Evolutionary conservation across 2,113 vertebrate species (phyloP).

Genomic region (Ranitomeya imitator): DNA sequence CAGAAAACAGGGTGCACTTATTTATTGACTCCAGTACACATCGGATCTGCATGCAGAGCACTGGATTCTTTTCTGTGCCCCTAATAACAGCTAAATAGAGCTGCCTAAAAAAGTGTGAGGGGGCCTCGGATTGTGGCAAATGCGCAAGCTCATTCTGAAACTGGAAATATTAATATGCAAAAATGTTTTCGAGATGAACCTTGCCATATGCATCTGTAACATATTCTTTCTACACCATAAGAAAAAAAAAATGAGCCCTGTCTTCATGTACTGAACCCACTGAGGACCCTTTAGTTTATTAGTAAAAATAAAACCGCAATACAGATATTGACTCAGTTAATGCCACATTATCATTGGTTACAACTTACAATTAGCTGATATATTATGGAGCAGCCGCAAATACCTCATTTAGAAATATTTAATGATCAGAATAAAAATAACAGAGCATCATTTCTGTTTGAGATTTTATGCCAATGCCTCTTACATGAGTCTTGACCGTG

Average conservation of each 20-base stretch:
- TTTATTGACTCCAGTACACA: neutral
- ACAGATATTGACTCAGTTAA: neutral
- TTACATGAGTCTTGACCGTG: neutral
- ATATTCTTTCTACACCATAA: neutral
- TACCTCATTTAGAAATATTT: neutral
- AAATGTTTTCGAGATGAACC: neutral
- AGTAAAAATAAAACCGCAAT: neutral
- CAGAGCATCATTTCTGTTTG: neutral
- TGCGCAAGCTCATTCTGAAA: neutral
- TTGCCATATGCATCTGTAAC: neutral
- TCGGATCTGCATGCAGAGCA: neutral
- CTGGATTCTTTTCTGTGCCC: neutral
- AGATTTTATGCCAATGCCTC: neutral
- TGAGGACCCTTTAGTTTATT: neutral
- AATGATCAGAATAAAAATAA: neutral
- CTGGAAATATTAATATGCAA: neutral
- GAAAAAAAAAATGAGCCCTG: neutral
- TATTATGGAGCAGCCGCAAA: neutral
- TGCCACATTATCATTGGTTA: neutral
- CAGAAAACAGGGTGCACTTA: neutral
- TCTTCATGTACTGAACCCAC: neutral
- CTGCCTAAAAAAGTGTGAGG: neutral
- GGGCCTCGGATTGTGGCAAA: neutral
- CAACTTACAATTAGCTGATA: neutral
- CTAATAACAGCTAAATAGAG: neutral